phyloP scores from a whole-genome alignment of 2,113 vertebrate genomes.

The Zosterops pallidus region DNA sequence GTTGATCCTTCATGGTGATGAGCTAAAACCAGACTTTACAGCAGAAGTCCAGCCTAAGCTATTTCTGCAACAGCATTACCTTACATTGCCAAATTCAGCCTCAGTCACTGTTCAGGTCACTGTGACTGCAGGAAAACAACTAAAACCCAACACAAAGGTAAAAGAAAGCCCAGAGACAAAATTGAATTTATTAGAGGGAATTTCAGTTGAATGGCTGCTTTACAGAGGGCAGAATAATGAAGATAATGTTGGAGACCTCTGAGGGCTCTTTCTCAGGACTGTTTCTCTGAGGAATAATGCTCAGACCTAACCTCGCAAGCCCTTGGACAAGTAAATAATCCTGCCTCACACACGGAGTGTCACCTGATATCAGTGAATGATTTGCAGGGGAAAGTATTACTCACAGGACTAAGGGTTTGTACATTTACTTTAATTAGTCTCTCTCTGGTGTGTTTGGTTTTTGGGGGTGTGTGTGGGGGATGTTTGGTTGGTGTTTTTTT shows the following conservation, averaged over 20 bases:
- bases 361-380: constrained; percentile 33
- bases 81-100: background rate
- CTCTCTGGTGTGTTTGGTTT: background rate
- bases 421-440: background rate
- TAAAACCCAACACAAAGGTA: background rate
- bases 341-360: background rate
- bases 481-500: background rate
- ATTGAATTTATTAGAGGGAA: background rate
- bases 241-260: background rate
- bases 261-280: background rate
- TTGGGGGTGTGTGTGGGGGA: background rate
- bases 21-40: background rate
- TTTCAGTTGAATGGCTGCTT: background rate
- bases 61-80: background rate
- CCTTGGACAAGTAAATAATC: background rate
- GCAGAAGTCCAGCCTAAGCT: background rate
- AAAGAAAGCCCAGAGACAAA: background rate
- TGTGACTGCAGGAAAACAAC: background rate
- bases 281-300: background rate
- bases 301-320: background rate
- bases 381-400: constrained; percentile 16
- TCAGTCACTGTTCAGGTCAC: background rate
- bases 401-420: background rate
- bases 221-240: background rate
- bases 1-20: background rate